These are phyloP conservation scores for Drosophila ochracea DNA, from an alignment of 2,888 invertebrate species.

Conservation along the genomic window DNA sequence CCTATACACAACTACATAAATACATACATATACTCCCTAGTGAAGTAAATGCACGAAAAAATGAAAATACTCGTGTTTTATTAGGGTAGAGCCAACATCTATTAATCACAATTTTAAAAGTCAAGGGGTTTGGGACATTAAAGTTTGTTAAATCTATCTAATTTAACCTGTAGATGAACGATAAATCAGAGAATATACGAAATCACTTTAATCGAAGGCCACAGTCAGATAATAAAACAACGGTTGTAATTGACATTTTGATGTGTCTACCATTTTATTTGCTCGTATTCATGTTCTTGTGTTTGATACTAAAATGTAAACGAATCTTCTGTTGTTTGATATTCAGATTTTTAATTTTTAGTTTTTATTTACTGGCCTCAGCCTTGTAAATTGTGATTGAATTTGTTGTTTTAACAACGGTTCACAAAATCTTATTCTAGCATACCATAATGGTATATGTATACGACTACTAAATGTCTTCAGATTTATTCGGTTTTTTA, in stretches of 20 bases:
- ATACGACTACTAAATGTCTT: conserved; percentile 34
- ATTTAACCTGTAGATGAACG: background rate
- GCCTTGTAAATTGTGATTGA: conserved; percentile 51
- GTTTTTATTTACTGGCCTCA: conserved; percentile 26
- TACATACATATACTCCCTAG: conserved; percentile 66
- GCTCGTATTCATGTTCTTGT: conserved; percentile 45
- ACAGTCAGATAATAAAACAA: background rate
- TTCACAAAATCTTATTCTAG: conserved; percentile 46
- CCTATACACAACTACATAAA: conserved; percentile 17
- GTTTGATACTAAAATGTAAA: conserved; percentile 52
- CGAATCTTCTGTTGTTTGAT: conserved; percentile 33
- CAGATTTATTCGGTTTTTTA: conserved; percentile 40
- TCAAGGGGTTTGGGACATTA: background rate
- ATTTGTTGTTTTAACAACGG: conserved; percentile 42
- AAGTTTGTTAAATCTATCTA: no score
- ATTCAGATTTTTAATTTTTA: conserved; percentile 4
- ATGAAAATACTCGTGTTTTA: background rate
- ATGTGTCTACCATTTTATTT: conserved; percentile 57
- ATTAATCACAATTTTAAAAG: background rate
- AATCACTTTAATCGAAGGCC: background rate
- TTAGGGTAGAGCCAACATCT: background rate
- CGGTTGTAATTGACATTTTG: conserved; percentile 14
- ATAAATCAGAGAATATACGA: background rate
- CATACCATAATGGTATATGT: conserved; percentile 30
- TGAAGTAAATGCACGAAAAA: conserved; percentile 71